Base-by-base conservation (phyloP, 2,888 invertebrate species). In the Drosophila quasianomalipes region DNA sequence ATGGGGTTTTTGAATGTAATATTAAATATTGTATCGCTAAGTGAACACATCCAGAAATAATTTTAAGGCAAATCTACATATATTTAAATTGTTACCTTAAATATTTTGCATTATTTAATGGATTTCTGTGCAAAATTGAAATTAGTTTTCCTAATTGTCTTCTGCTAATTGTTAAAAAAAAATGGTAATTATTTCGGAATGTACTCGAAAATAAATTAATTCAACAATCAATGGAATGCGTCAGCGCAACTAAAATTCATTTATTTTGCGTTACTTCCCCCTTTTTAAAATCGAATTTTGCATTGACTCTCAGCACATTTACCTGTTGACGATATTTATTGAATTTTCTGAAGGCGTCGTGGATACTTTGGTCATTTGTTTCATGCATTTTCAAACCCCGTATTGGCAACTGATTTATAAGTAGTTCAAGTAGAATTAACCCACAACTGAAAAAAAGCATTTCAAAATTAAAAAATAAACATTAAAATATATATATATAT, bases 391-490 rank as follows among this genome's bases (percentile, higher is more conserved):
- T 65, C 72, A 73, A 79, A 53, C 82, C 68, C 58, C 67, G 75
- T 80, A 82, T 71, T 65, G 68, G 67, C 78, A 75, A 85, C 82
- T 85, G 85, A 85, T 89, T 85, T 81, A 82, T 76, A 74, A 74
- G 74, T 70, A 52, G 67, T 66, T 54, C 66, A 66, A 76, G 37
- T 30, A 41, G 14, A 69, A 53, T 33, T 65, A 69, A 70, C 28
- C 58, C 31, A 47, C 51, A 54, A 37, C 7, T n/a, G 31, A 59
- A 47, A 70, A 81, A 53, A 57, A 44, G 51, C 19, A 39, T 26
- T 19, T 54, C 12, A 4, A 28, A 35, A 26, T 55, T 19, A 4
- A 12, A 41, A 31, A 28, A 39, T 16, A 16, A 28, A 28, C 4
- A 52, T 3, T 4, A 33, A 33, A 33, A 72, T 69, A 74, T 33